These are phyloP conservation scores for Rhingia rostrata DNA, from an alignment of 2,888 invertebrate species.

Conservation along the genomic window DNA sequence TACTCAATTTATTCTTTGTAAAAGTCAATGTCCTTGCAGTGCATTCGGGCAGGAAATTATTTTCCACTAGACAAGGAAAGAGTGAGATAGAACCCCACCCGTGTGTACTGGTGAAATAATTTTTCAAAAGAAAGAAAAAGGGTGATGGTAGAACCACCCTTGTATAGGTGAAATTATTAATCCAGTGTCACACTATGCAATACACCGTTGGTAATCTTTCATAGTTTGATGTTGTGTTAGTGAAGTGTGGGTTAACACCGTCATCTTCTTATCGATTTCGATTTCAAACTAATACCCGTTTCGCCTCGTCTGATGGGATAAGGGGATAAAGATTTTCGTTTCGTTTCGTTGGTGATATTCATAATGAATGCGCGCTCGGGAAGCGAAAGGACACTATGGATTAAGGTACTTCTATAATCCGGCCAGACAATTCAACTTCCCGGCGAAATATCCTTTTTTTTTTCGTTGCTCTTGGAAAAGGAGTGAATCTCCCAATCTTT, in stretches of 20 bases:
- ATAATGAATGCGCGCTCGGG: constrained; percentile 37
- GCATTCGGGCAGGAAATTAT: constrained; percentile 66
- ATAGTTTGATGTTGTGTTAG: constrained; percentile 29
- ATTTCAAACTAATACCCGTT: constrained; percentile 25
- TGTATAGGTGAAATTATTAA: constrained; percentile 49
- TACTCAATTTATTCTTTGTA: constrained; percentile 67
- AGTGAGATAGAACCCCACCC: no score
- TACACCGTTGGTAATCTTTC: constrained; percentile 17
- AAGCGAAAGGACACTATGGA: constrained; percentile 16
- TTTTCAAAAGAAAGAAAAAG: no score
- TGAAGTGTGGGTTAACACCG: constrained; percentile 31
- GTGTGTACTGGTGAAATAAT: no score
- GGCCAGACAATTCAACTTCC: constrained; percentile 33
- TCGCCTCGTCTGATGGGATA: not conserved
- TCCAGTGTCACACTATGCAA: constrained; percentile 30
- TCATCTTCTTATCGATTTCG: constrained; percentile 45
- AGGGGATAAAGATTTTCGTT: constrained; percentile 23
- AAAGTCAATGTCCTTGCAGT: constrained; percentile 66
- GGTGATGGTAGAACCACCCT: not conserved
- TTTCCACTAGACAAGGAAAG: constrained; percentile 11
- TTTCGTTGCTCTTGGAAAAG: not conserved
- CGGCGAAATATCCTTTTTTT: constrained; percentile 20
- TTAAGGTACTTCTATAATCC: constrained; percentile 38
- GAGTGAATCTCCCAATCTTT: constrained; percentile 25
- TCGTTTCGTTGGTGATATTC: constrained; percentile 14